Evolutionary conservation across 2,888 invertebrate genomes (phyloP).

Genomic region (Metacarcinus magister): DNA sequence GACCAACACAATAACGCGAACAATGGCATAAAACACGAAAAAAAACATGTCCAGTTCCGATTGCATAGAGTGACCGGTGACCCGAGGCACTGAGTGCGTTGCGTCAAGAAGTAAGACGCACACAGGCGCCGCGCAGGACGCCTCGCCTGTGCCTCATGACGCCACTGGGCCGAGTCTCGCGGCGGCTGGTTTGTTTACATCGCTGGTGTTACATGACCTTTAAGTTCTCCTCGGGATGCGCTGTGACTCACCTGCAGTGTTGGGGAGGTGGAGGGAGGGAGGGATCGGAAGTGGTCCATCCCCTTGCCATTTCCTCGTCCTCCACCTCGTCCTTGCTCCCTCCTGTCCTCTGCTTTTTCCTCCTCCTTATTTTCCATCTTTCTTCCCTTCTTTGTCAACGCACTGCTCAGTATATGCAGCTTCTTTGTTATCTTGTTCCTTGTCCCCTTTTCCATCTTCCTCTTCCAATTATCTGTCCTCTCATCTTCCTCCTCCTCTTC

Average conservation of each 20-base stretch:
- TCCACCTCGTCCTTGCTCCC: slow-evolving; percentile 31
- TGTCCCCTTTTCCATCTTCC: background rate
- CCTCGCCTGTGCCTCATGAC: background rate
- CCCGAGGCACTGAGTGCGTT: background rate
- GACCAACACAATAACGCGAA: background rate
- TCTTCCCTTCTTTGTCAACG: slow-evolving; percentile 30
- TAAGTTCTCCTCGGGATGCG: slow-evolving; percentile 57
- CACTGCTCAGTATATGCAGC: background rate
- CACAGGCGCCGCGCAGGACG: background rate
- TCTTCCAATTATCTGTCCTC: slow-evolving; percentile 22
- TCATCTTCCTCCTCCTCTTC: background rate
- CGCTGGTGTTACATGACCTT: slow-evolving; percentile 47
- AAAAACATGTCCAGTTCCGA: background rate
- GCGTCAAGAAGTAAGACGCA: background rate
- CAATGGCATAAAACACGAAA: background rate
- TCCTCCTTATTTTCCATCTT: background rate
- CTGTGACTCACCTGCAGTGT: slow-evolving; percentile 53
- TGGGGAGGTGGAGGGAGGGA: background rate
- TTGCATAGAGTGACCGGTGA: background rate
- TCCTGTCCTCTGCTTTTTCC: background rate
- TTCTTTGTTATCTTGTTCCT: background rate
- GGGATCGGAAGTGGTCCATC: slow-evolving; percentile 27
- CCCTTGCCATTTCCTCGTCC: slow-evolving; percentile 46
- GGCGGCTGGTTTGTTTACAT: slow-evolving; percentile 55
- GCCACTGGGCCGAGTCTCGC: background rate